Evolutionary conservation across 2,113 vertebrate species (phyloP).

Genomic region (Protomyctophum bolini): DNA sequence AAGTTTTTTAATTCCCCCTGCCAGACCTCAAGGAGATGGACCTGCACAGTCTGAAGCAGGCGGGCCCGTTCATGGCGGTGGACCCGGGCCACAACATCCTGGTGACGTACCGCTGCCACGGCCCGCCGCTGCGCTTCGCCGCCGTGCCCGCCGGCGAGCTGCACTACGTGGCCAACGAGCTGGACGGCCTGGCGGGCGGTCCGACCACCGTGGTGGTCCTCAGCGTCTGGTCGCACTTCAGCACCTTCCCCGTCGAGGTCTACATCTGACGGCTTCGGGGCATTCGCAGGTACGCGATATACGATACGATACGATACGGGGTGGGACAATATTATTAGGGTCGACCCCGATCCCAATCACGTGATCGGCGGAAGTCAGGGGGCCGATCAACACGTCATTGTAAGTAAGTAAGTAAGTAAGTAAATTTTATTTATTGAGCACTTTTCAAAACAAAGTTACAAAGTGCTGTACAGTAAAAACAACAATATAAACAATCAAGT

Average conservation of each 20-base stretch:
- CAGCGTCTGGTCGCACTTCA: constrained; percentile 89
- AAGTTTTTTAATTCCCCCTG: no score
- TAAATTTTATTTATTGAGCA: no score
- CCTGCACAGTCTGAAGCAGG: constrained; percentile 84
- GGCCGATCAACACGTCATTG: no score
- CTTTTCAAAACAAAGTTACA: no score
- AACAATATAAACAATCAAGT: no score
- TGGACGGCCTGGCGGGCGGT: constrained; percentile 84
- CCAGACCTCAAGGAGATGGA: constrained; percentile 86
- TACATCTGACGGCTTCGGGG: constrained; percentile 85
- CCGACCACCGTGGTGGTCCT: constrained; percentile 82
- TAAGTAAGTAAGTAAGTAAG: no score
- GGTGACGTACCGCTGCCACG: constrained; percentile 84
- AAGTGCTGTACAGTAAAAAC: no score
- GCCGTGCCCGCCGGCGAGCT: constrained; percentile 83
- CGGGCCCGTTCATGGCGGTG: constrained; percentile 86
- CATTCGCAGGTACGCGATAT: constrained; percentile 82
- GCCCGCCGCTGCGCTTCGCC: constrained; percentile 87
- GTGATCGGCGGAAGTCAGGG: no score
- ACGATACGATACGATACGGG: no score
- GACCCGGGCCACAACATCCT: constrained; percentile 84
- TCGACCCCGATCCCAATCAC: no score
- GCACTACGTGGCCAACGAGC: constrained; percentile 85
- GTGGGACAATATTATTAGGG: no score
- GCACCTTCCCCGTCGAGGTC: constrained; percentile 86